Evolutionary conservation across 2,888 invertebrate genomes (phyloP), one percentile per base, ranked within the genome.

Genomic region (Campoplex nolae): DNA sequence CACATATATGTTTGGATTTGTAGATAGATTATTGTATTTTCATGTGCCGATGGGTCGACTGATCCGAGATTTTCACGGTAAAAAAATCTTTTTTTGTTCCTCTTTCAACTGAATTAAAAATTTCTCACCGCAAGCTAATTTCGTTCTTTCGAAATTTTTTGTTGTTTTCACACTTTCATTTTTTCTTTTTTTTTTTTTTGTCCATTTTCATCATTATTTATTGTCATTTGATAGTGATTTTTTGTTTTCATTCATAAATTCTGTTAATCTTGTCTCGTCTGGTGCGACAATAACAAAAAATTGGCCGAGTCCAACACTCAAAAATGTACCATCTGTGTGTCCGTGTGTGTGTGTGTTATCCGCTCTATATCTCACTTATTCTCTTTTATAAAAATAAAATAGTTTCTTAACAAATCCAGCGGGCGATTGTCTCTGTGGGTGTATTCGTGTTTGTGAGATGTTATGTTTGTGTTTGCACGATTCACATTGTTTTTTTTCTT

Each of bases 311-410:
- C 75, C 51, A 84, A 84, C 65, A 85, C 71, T 42, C 74, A 45
- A 70, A 71, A 74, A 68, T 76, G 62, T 48, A 78, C 73, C 65
- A 73, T 78, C 51, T 35, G 32, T 77, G 77, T 87, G 73, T 79
- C 32, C 71, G 48, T 76, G 35, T 70, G 68, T 48, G 65, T 58
- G 35, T 70, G 68, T 48, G 65, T 68, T 23, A 65, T 71, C 82
- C 82, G 82, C 76, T 88, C 85, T 80, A 79, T 74, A 83, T 87
- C 82, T 88, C 87, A 85, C 83, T 79, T 88, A 70, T 83, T 83
- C 73, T 82, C 71, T 81, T 89, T 89, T 89, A 89, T 88, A 89
- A 89, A 89, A 89, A 89, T 89, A 89, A 87, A 89, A 89, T 88
- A 88, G 89, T 89, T 89, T 89, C 81, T 88, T 87, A 88, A 58